Base-by-base conservation (phyloP, 2,113 vertebrate genomes). In the Emydura subglobosa region DNA sequence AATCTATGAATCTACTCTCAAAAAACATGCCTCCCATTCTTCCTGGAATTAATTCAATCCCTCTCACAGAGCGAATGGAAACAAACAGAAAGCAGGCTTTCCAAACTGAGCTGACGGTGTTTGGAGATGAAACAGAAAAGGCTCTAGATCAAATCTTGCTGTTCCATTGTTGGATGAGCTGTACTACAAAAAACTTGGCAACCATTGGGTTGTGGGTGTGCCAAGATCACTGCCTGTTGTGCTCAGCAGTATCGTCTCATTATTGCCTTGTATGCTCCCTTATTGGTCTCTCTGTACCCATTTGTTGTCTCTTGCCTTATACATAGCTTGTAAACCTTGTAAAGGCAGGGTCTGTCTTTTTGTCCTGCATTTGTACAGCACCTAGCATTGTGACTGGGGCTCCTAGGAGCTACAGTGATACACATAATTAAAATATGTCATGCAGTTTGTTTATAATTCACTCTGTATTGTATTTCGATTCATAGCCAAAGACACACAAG, bases 31-130 rank as follows among this genome's bases (percentile, higher is more conserved):
- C 19, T 17, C 17, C 11, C 31, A 14, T 47, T 79, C 49, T 9
- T 82, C 31, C 29, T 14, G 42, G 29, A 25, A 50, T 0, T 16
- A n/a, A 87, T 54, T 59, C 57, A 49, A 27, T 24, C 19, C 53
- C 76, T 29, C n/a, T 24, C 31, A 1, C 1, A 53, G 39, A 2
- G 6, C 44, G 55, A 81, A 16, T 0, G 0, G 85, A 82, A 49
- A 79, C 4, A 65, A 34, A 4, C 55, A 5, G 21, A 0, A 3
- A 17, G 76, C 39, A 12, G 31, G 19, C 78, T 39, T 68, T 49
- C 34, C 31, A 24, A 31, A 44, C 27, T 3, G 65, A 2, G 2
- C 54, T 2, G 74, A 53, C 34, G 42, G 6, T 34, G 34, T 29
- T 4, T 55, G 54, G 55, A 85, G 59, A 65, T 51, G 24, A 89